Conservation (phyloP, 2,113 vertebrate genomes). For the Stegastes partitus region DNA sequence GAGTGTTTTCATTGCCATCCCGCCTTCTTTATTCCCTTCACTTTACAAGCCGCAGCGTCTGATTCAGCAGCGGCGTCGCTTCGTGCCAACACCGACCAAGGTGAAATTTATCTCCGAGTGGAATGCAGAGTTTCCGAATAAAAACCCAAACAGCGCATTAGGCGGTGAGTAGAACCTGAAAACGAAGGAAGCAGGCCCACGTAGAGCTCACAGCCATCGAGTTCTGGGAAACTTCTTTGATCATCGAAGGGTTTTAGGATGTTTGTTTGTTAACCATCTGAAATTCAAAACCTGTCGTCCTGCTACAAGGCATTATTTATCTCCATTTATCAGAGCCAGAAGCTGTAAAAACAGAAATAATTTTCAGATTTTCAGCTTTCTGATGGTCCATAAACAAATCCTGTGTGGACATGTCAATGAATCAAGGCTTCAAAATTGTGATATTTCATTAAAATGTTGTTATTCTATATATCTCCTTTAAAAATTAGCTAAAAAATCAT, state of each 20-base stretch:
- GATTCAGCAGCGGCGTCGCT: conserved; percentile 32
- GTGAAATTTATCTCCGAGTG: conserved; percentile 34
- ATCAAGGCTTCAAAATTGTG: no score
- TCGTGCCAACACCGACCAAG: conserved; percentile 47
- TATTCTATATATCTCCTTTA: no score
- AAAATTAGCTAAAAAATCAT: no score
- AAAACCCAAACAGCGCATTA: conserved; percentile 44
- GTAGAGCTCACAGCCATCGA: conserved; percentile 6
- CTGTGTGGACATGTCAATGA: no score
- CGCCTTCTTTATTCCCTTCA: conserved; percentile 38
- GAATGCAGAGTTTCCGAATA: conserved; percentile 53
- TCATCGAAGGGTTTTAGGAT: not conserved
- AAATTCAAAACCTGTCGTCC: no score
- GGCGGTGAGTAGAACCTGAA: conserved; percentile 1
- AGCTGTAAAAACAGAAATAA: no score
- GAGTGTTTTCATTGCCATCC: conserved; percentile 51
- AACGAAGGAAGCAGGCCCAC: conserved; percentile 18
- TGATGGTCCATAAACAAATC: no score
- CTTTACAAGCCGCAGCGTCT: conserved; percentile 53
- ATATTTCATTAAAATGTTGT: no score
- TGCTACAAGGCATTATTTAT: no score
- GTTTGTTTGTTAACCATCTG: no score
- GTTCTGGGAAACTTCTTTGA: not conserved
- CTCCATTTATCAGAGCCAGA: no score
- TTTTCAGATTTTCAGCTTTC: no score